Evolutionary conservation across 1,140 invertebrate species (phyloP).

Genomic region (Caenorhabditis inopinata): DNA sequence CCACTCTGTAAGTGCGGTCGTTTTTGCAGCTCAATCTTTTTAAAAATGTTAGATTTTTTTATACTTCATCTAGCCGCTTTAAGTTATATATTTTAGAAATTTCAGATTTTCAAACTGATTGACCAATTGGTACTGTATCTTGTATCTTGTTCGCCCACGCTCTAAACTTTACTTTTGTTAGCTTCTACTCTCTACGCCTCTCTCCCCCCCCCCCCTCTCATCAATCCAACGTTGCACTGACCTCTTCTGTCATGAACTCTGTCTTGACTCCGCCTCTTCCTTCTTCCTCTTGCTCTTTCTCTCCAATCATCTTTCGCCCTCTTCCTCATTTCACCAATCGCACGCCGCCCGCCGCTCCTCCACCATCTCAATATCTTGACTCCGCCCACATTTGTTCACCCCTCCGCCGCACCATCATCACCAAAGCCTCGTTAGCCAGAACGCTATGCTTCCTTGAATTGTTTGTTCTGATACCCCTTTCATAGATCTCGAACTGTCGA

Average conservation of each 20-base stretch:
- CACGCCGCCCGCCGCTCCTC: slow-evolving; percentile 7
- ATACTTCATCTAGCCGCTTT: too few relatives aligned
- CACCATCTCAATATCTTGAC: slow-evolving; percentile 8
- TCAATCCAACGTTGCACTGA: slow-evolving; percentile 23
- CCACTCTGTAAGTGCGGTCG: too few relatives aligned
- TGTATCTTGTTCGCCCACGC: too few relatives aligned
- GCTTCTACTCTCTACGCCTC: too few relatives aligned
- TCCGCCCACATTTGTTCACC: slow-evolving; percentile 12
- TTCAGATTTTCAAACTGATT: too few relatives aligned
- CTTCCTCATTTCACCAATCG: not conserved
- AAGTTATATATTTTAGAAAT: too few relatives aligned
- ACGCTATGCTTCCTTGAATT: slow-evolving; percentile 4
- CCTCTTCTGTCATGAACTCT: not conserved
- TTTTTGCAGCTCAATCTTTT: too few relatives aligned
- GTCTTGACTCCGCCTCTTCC: not conserved
- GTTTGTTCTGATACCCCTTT: not conserved
- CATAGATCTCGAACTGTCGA: slow-evolving; percentile 5
- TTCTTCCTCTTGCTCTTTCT: not conserved
- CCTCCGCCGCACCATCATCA: not conserved
- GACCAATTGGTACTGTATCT: too few relatives aligned
- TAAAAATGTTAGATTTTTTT: too few relatives aligned
- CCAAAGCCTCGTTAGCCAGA: not conserved
- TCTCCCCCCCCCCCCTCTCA: not conserved
- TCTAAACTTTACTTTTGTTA: too few relatives aligned
- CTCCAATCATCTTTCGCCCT: not conserved